Evolutionary conservation across 2,797 vertebrate species (phyloP), one percentile per base, ranked within the genome.

Genomic region (Enteromius anoplus): DNA sequence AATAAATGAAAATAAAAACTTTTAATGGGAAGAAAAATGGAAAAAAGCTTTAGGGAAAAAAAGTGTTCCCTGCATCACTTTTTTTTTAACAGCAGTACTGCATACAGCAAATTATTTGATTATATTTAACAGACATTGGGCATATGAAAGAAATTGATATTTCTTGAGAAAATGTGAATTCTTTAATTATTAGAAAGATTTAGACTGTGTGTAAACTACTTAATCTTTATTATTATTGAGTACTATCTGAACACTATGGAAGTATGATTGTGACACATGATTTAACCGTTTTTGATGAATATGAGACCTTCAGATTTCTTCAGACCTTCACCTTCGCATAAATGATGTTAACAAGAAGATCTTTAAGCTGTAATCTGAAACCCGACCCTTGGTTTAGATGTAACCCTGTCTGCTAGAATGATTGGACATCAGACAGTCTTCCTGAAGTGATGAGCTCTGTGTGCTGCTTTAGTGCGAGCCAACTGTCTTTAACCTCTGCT

Each of bases 401-500:
- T 89, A 80, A 76, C 83, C 75, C 81, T 77, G 78, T 72, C 76
- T 70, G 71, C 78, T 73, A 29, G 75, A 78, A 66, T 80, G 51
- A 47, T 71, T 80, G 8, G 21, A 58, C 40, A 34, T 69, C 10
- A 65, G 80, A 81, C 62, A 19, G 21, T 37, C 66, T 47, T 51
- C 75, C 77, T 70, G 85, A 85, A 51, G 72, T 79, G 78, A 76
- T 76, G 81, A 84, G 75, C 29, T 3, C 62, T 69, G 78, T 66
- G 72, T 9, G 64, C 68, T 82, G 40, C 53, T 58, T 84, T 75
- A 80, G 49, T 32, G 32, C 5, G 12, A 65, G 47, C 47, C 78
- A 75, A 68, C 75, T 65, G 65, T 62, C 45, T 86, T 83, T 86
- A 86, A 88, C 87, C 87, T 62, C 75, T 64, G 78, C 34, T 77